Evolutionary conservation across 1,140 invertebrate species (phyloP).

Genomic region (Lineus longissimus): DNA sequence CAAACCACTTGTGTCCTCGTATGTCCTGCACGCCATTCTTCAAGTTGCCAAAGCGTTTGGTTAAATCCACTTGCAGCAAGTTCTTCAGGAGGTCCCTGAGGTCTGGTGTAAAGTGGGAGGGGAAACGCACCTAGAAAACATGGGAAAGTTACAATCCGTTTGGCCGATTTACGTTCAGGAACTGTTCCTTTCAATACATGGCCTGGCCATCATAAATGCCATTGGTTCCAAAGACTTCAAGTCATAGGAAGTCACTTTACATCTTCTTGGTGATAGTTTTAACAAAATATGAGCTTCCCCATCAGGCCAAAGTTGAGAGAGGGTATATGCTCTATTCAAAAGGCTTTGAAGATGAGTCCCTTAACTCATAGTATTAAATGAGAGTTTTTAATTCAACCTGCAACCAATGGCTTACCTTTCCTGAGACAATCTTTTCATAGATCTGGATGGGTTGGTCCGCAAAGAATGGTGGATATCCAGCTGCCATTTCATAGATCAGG

Average conservation of each 20-base stretch:
- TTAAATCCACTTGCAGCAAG: slow-evolving; percentile 95
- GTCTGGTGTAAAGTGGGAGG: slow-evolving; percentile 69
- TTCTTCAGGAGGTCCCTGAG: slow-evolving; percentile 96
- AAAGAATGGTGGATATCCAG: slow-evolving; percentile 61
- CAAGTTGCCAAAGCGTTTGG: slow-evolving; percentile 96
- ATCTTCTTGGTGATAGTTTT: too few relatives aligned
- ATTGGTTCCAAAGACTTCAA: too few relatives aligned
- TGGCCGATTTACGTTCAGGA: too few relatives aligned
- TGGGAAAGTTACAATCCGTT: not conserved
- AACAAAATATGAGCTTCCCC: too few relatives aligned
- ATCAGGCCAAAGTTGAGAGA: too few relatives aligned
- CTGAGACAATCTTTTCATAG: slow-evolving; percentile 74
- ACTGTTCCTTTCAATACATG: too few relatives aligned
- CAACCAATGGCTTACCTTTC: slow-evolving; percentile 55
- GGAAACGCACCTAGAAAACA: slow-evolving; percentile 65
- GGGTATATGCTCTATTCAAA: too few relatives aligned
- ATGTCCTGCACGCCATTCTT: slow-evolving; percentile 99
- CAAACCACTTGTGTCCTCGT: slow-evolving; percentile 98
- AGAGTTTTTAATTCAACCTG: too few relatives aligned
- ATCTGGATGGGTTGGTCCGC: slow-evolving; percentile 64
- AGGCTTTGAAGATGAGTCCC: too few relatives aligned
- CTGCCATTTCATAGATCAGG: slow-evolving; percentile 64
- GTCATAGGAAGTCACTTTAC: too few relatives aligned
- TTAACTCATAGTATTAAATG: too few relatives aligned
- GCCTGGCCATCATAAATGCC: too few relatives aligned